phyloP scores from a whole-genome alignment of 2,888 invertebrate genomes.

The Liodrosophila aerea region DNA sequence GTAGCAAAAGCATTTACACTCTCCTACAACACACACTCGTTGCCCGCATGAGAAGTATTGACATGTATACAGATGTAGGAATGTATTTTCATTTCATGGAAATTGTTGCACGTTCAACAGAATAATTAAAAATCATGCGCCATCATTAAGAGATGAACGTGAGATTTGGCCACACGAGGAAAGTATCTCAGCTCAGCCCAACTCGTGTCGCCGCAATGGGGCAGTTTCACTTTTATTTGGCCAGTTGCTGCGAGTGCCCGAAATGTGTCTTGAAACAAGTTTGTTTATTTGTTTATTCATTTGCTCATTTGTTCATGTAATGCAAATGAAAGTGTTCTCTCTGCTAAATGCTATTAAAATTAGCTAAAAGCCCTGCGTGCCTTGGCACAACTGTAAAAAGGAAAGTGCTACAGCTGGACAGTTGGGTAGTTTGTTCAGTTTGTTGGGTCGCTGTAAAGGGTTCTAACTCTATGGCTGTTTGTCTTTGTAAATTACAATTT shows the following conservation, averaged over 20 bases:
- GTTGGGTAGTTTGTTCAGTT: not conserved
- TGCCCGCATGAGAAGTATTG: too few relatives aligned
- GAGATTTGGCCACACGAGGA: slow-evolving; percentile 55
- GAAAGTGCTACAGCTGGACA: slow-evolving; percentile 36
- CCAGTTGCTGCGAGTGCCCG: slow-evolving; percentile 11
- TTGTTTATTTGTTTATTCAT: slow-evolving; percentile 42
- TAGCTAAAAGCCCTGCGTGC: slow-evolving; percentile 21
- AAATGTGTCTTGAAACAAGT: slow-evolving; percentile 46
- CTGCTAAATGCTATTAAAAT: slow-evolving; percentile 37
- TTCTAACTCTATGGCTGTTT: slow-evolving; percentile 20
- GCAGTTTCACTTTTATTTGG: slow-evolving; percentile 70
- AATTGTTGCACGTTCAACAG: slow-evolving; percentile 57
- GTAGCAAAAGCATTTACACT: not conserved
- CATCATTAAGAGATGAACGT: slow-evolving; percentile 76
- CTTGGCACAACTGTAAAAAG: slow-evolving; percentile 22
- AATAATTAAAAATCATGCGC: slow-evolving; percentile 62
- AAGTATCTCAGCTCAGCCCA: slow-evolving; percentile 38
- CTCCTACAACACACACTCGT: not conserved
- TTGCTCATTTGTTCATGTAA: slow-evolving; percentile 45
- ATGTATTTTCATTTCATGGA: slow-evolving; percentile 17
- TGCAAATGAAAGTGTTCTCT: slow-evolving; percentile 67
- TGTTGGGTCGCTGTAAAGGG: slow-evolving; percentile 8
- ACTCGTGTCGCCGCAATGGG: slow-evolving; percentile 13
- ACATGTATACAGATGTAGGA: slow-evolving; percentile 5
- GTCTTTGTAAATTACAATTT: slow-evolving; percentile 49